Conservation (phyloP, 2,113 vertebrate species). For the Cinclus mexicanus region DNA sequence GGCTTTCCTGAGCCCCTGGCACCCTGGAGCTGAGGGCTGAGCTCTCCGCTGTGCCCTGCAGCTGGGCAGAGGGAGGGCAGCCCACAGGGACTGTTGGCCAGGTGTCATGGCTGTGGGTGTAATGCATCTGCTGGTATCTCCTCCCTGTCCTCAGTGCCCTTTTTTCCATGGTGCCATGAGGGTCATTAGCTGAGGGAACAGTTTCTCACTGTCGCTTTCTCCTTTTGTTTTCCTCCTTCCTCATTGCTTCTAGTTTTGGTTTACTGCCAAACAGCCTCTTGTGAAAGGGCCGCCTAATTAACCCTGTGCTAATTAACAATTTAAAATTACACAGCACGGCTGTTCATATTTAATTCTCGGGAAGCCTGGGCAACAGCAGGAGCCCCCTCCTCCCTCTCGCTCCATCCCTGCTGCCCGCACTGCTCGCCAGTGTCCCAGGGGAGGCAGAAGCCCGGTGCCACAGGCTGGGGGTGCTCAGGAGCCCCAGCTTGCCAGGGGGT, state of each 20-base stretch:
- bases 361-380: slow-evolving; percentile 79
- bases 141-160: neutral
- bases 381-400: slow-evolving; percentile 52
- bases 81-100: neutral
- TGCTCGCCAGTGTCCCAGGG: neutral
- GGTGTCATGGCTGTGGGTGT: neutral
- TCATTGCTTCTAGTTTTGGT: slow-evolving; percentile 80
- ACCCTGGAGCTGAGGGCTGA: neutral
- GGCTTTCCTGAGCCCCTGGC: neutral
- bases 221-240: slow-evolving; percentile 72
- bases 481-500: neutral
- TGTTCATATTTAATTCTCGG: slow-evolving; percentile 88
- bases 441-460: neutral
- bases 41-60: fast-evolving
- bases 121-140: neutral
- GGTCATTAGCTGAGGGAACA: slow-evolving; percentile 63
- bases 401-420: slow-evolving; percentile 26
- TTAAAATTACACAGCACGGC: slow-evolving; percentile 94
- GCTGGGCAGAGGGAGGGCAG: neutral
- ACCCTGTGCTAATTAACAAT: slow-evolving; percentile 99
- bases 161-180: slow-evolving; percentile 10
- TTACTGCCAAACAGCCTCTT: slow-evolving; percentile 83
- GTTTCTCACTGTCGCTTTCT: slow-evolving; percentile 69
- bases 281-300: slow-evolving; percentile 93
- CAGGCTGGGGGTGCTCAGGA: neutral